phyloP scores from a whole-genome alignment of 2,797 vertebrate genomes.

The Staurois parvus region DNA sequence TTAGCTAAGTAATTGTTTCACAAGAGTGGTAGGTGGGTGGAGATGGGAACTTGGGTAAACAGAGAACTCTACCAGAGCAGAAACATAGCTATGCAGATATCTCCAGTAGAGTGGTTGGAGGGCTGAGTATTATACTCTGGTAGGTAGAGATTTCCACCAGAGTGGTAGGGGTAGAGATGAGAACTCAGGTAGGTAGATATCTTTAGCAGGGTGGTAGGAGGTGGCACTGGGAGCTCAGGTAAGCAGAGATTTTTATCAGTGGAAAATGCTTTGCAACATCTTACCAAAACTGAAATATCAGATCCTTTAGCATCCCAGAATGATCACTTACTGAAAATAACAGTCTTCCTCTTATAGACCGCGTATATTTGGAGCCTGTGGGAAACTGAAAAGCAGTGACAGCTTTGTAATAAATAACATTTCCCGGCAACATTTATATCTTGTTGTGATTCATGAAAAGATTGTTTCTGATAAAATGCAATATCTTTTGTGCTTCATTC shows the following conservation, averaged over 20 bases:
- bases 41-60: too few relatives aligned
- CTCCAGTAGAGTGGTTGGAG: too few relatives aligned
- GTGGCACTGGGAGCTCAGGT: too few relatives aligned
- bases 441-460: not conserved
- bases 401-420: conserved; percentile 29
- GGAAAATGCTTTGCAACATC: not conserved
- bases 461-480: not conserved
- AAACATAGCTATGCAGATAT: too few relatives aligned
- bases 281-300: not conserved
- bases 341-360: not conserved
- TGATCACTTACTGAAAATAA: not conserved
- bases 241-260: not conserved
- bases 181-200: too few relatives aligned
- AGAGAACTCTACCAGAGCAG: too few relatives aligned
- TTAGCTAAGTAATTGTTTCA: too few relatives aligned
- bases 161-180: too few relatives aligned
- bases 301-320: not conserved
- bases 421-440: not conserved
- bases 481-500: not conserved
- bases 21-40: too few relatives aligned
- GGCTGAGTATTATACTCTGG: too few relatives aligned
- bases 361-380: not conserved
- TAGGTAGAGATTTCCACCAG: too few relatives aligned
- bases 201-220: too few relatives aligned
- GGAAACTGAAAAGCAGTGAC: not conserved